Conservation (phyloP, 2,797 vertebrate genomes). For the Heterohyrax brucei region DNA sequence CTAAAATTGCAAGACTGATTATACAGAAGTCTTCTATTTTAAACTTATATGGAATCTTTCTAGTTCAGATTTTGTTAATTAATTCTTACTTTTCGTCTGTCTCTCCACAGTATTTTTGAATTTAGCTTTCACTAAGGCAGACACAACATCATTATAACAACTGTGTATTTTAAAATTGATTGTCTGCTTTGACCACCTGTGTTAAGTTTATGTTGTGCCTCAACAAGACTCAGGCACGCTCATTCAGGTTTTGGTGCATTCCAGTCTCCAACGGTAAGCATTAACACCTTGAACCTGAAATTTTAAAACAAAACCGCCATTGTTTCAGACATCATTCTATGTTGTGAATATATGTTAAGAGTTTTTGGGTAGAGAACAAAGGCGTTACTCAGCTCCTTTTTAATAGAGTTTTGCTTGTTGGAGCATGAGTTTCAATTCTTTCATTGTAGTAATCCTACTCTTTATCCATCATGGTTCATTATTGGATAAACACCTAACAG, state of each 20-base stretch:
- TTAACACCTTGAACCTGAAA: slow-evolving; percentile 67
- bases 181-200: slow-evolving; percentile 60
- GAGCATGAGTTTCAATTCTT: slow-evolving; percentile 67
- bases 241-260: slow-evolving; percentile 71
- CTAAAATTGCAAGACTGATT: background rate
- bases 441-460: slow-evolving; percentile 45
- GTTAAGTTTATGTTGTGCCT: background rate
- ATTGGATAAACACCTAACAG: slow-evolving; percentile 72
- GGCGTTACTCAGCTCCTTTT: slow-evolving; percentile 40
- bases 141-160: background rate
- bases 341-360: slow-evolving; percentile 54
- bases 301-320: slow-evolving; percentile 76
- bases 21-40: slow-evolving; percentile 9
- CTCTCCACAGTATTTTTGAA: background rate
- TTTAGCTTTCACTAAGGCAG: slow-evolving; percentile 48
- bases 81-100: slow-evolving; percentile 31
- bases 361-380: background rate
- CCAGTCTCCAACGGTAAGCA: slow-evolving; percentile 61
- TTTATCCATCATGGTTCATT: slow-evolving; percentile 58
- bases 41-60: slow-evolving; percentile 26
- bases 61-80: slow-evolving; percentile 44
- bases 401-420: slow-evolving; percentile 74
- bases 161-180: background rate
- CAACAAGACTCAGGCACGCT: slow-evolving; percentile 62
- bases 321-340: slow-evolving; percentile 69